Percentiles rank a stretch among this genome's conserved stretches.
Evolutionary conservation across 2,888 invertebrate species (phyloP).

Genomic region (Rhagium mordax): DNA sequence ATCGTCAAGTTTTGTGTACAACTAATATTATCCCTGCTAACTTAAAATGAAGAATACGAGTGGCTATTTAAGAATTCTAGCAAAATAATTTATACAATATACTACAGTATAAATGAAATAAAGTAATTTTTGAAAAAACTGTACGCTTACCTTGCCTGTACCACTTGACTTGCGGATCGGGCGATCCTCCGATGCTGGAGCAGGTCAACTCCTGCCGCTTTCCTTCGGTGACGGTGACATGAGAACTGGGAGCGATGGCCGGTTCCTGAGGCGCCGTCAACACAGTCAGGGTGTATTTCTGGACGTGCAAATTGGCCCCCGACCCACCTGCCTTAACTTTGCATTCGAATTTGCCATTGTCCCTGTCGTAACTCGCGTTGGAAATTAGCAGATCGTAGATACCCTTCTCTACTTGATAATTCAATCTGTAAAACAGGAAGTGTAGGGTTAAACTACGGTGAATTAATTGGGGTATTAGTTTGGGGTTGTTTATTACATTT

Average conservation of each 20-base stretch:
- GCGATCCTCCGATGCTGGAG: slow-evolving; percentile 90
- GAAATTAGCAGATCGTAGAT: slow-evolving; percentile 91
- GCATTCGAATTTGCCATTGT: slow-evolving; percentile 94
- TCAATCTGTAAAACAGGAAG: slow-evolving; percentile 48
- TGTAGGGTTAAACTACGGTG: slow-evolving; percentile 39
- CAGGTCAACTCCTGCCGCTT: slow-evolving; percentile 83
- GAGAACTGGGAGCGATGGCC: slow-evolving; percentile 81
- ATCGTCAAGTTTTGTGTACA: no score
- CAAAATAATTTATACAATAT: no score
- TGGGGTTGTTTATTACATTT: slow-evolving; percentile 32
- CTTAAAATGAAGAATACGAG: no score
- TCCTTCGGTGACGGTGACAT: slow-evolving; percentile 87
- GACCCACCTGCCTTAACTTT: slow-evolving; percentile 88
- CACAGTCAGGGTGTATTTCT: slow-evolving; percentile 88
- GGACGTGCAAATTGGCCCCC: slow-evolving; percentile 87
- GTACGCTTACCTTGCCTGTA: slow-evolving; percentile 78
- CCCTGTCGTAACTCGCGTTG: slow-evolving; percentile 91
- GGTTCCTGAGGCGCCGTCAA: slow-evolving; percentile 89
- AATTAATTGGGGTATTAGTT: slow-evolving; percentile 45
- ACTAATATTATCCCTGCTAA: no score
- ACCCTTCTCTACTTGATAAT: slow-evolving; percentile 78
- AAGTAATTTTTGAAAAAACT: no score
- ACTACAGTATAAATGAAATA: no score
- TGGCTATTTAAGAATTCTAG: no score
- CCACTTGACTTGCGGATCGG: slow-evolving; percentile 91